Evolutionary conservation across 1,140 invertebrate species (phyloP).

Genomic region (Idris sp.): DNA sequence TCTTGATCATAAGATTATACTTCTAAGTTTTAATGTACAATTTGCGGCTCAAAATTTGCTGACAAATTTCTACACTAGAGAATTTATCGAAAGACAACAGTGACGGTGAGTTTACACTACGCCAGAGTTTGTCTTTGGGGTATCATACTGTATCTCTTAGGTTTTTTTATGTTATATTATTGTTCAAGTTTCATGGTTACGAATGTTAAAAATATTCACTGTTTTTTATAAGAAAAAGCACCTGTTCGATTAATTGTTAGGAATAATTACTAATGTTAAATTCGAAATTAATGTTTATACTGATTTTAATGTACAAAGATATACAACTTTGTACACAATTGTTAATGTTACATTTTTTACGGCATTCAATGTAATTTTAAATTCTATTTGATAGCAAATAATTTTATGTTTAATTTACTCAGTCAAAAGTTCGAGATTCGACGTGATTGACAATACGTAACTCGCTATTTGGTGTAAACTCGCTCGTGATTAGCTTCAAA

Average conservation of each 20-base stretch:
- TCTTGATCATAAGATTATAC: too few species aligned
- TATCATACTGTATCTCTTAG: neutral
- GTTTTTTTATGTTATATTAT: conserved; percentile 6
- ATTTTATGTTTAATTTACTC: too few species aligned
- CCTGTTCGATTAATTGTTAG: conserved; percentile 18
- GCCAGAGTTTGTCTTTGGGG: neutral
- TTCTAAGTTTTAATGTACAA: too few species aligned
- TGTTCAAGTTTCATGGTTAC: conserved; percentile 19
- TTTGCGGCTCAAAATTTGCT: too few species aligned
- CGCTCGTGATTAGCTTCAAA: conserved; percentile 23
- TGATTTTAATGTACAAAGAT: conserved; percentile 11
- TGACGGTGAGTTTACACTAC: conserved; percentile 23
- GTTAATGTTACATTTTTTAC: conserved; percentile 32
- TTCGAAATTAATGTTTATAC: conserved; percentile 34
- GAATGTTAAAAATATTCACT: conserved; percentile 7
- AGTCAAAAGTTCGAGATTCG: conserved; percentile 5
- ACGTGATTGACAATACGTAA: conserved; percentile 7
- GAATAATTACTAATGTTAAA: conserved; percentile 26
- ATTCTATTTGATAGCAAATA: too few species aligned
- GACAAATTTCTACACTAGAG: neutral
- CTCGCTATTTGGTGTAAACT: conserved; percentile 42
- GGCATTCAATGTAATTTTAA: conserved; percentile 16
- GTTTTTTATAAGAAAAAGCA: neutral
- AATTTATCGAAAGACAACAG: conserved; percentile 1
- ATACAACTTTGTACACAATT: conserved; percentile 7